Evolutionary conservation across 2,113 vertebrate genomes (phyloP).

Genomic region (Vombatus ursinus): DNA sequence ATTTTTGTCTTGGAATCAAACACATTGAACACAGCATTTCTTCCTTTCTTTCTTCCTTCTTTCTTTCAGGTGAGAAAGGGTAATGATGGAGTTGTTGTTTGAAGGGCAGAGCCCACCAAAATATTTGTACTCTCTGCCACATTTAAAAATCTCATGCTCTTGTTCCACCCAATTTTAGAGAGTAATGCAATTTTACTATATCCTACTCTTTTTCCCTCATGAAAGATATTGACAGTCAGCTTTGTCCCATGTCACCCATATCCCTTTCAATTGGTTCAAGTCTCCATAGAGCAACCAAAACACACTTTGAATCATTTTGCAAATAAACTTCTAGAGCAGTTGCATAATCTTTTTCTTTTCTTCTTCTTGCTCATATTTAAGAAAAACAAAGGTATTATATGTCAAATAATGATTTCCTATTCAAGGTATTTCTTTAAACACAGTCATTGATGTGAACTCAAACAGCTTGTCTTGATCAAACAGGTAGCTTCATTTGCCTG

Average conservation of each 20-base stretch:
- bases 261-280: conserved; percentile 65
- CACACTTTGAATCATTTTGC: conserved; percentile 34
- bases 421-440: conserved; percentile 49
- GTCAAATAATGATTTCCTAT: conserved; percentile 47
- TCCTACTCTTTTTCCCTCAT: conserved; percentile 65
- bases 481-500: conserved; percentile 46
- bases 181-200: conserved; percentile 1
- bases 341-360: conserved; percentile 63
- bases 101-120: background rate
- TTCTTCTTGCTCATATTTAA: background rate
- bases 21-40: background rate
- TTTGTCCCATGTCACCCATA: conserved; percentile 55
- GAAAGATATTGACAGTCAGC: conserved; percentile 65
- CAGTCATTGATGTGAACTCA: conserved; percentile 52
- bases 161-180: background rate
- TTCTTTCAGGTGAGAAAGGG: background rate
- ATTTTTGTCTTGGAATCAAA: conserved; percentile 28
- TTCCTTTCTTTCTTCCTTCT: background rate
- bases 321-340: conserved; percentile 46
- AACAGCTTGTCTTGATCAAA: conserved; percentile 48
- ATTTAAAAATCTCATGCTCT: background rate
- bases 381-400: conserved; percentile 60
- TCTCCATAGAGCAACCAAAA: conserved; percentile 67
- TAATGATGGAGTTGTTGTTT: background rate
- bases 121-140: background rate